Base-by-base conservation (phyloP, 2,888 invertebrate species). In the Cryptus armator region DNA sequence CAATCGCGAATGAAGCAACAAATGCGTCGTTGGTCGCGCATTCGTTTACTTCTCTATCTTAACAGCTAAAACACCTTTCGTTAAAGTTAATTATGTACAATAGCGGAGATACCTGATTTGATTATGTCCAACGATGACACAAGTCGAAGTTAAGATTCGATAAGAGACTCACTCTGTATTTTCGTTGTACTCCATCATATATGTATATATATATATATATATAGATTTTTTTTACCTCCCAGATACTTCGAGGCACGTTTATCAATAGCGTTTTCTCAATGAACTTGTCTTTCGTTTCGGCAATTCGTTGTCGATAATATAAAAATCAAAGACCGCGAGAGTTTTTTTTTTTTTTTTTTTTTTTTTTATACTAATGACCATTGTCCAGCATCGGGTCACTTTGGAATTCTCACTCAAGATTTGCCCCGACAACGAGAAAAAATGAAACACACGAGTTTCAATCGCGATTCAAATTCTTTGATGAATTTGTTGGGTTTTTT, bases 301-400 rank as follows among this genome's bases (percentile, higher is more conserved):
- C 32, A 44, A 19, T 62, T 64, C 10, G 14, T 32, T 29, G 2
- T 48, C 46, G 68, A 19, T 44, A 44, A 44, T 43, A n/a, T 24
- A 9, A 48, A 29, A 64, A 29, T 56, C 14, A 24, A 16, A 51
- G 6, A 24, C 44, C 62, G 48, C 64, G 64, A 53, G 37, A 46
- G 44, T 48, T 46, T 46, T 46, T 46, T 46, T 14, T 46, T 46
- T 10, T 48, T 12, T 24, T 53, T 48, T 48, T 48, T 48, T 48
- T 48, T n/a, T 48, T 48, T 12, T 48, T 12, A 12, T 29, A 32
- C 44, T 70, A 59, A 62, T 70, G 19, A 51, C 68, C 75, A 78
- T 78, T 74, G 79, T 83, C 75, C 79, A 79, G 83, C 78, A 83
- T 83, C 70, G n/a, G 78, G 66, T 51, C 78, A 62, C 46, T 77